phyloP scores from a whole-genome alignment of 2,797 vertebrate genomes.

The Delichon dasypus region DNA sequence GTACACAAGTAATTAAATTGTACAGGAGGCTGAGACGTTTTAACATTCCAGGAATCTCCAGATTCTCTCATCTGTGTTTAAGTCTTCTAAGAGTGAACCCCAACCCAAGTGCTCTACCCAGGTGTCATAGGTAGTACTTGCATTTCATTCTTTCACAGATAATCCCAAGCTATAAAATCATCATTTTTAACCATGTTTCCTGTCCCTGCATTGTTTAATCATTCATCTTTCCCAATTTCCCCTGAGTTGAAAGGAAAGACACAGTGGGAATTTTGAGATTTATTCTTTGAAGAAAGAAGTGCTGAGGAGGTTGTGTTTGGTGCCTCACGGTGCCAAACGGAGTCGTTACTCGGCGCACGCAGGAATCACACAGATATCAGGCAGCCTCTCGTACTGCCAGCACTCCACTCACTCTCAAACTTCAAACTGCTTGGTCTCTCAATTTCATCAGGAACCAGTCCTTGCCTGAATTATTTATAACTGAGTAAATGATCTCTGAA shows the following conservation, averaged over 20 bases:
- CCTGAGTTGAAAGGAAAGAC: not conserved
- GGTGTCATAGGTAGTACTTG: not conserved
- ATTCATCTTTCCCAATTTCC: slow-evolving; percentile 16
- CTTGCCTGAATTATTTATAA: not conserved
- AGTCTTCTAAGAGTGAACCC: not conserved
- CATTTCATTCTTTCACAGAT: not conserved
- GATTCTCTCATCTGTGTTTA: not conserved
- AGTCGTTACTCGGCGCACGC: not conserved
- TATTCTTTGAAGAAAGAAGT: not conserved
- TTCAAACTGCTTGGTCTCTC: not conserved
- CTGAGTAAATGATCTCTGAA: not conserved
- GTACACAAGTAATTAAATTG: not conserved
- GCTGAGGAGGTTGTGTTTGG: not conserved
- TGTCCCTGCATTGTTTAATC: slow-evolving; percentile 51
- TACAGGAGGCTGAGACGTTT: not conserved
- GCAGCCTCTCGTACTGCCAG: not conserved
- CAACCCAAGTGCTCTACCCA: not conserved
- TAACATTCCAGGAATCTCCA: not conserved
- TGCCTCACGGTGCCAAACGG: not conserved
- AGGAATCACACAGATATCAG: not conserved
- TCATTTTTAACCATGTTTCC: slow-evolving; percentile 33
- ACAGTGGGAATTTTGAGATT: not conserved
- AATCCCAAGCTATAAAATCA: not conserved
- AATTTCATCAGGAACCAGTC: not conserved
- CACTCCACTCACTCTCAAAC: not conserved